Percentiles rank a stretch among this genome's conserved stretches.
phyloP scores from a whole-genome alignment of 2,888 invertebrate species.

The Drosophila dives region DNA sequence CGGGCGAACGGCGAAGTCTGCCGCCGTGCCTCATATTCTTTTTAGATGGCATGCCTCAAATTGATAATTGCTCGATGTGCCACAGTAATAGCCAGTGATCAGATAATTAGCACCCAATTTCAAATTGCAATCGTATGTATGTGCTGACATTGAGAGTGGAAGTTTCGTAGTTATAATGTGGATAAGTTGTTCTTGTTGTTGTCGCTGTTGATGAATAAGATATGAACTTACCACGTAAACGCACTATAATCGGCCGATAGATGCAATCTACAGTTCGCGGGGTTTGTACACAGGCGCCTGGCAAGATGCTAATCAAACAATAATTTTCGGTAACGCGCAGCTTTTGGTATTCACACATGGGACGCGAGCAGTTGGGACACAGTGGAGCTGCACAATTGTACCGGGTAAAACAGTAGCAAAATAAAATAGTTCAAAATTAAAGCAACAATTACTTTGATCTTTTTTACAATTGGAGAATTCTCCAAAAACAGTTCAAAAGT shows the following conservation, averaged over 20 bases:
- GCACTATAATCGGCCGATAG: conserved; percentile 69
- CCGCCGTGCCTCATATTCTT: conserved; percentile 37
- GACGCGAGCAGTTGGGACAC: conserved; percentile 74
- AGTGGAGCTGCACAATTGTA: conserved; percentile 67
- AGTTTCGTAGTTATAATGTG: not conserved
- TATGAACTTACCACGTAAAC: conserved; percentile 62
- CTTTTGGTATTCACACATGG: conserved; percentile 82
- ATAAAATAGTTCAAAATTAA: not conserved
- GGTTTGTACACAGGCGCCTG: conserved; percentile 68
- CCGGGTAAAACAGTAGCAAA: not conserved
- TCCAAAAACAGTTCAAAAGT: not conserved
- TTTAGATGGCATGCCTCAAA: conserved; percentile 83
- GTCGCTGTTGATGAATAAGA: not conserved
- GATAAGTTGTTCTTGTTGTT: not conserved
- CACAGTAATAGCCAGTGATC: conserved; percentile 77
- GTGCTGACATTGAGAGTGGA: conserved; percentile 48
- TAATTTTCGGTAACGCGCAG: conserved; percentile 74
- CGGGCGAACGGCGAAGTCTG: conserved; percentile 26
- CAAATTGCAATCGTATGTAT: conserved; percentile 76
- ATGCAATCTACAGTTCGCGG: conserved; percentile 67
- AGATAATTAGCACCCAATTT: conserved; percentile 79
- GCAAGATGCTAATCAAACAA: conserved; percentile 74
- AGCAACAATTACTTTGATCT: conserved; percentile 7
- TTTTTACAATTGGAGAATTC: not conserved
- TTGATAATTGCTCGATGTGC: conserved; percentile 54